A percentile compares a stretch with the other conserved stretches of the same genome.
Conservation (phyloP, 2,113 vertebrate genomes). For the Oreochromis niloticus region DNA sequence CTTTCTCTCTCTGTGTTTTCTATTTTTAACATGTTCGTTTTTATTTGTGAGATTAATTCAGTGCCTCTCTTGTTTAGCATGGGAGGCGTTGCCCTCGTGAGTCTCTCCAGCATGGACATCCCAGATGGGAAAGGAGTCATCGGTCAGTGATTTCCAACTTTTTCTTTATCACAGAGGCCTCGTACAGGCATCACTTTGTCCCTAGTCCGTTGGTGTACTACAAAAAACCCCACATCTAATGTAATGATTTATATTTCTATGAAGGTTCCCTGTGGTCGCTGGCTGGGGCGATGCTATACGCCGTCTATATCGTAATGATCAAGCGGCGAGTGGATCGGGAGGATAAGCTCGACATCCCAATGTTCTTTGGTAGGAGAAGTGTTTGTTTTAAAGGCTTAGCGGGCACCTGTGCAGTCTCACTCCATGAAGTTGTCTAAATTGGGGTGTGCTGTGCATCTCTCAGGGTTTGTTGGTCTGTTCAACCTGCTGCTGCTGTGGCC, state of each 20-base stretch:
- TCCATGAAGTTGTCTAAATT: not conserved
- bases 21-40: not conserved
- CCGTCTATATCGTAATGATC: constrained; percentile 95
- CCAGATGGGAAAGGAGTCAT: constrained; percentile 79
- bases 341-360: constrained; percentile 94
- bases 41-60: not conserved
- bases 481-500: constrained; percentile 96
- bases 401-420: not conserved
- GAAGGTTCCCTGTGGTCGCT: constrained; percentile 92
- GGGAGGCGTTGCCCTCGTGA: constrained; percentile 89
- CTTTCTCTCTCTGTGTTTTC: not conserved
- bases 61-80: constrained; percentile 73
- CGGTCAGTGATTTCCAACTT: constrained; percentile 68
- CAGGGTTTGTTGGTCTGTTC: constrained; percentile 95
- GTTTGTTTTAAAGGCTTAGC: not conserved
- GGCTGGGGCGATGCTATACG: constrained; percentile 88
- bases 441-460: not conserved
- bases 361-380: constrained; percentile 89
- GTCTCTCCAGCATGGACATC: constrained; percentile 86
- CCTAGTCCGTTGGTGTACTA: not conserved
- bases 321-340: constrained; percentile 94
- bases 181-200: not conserved
- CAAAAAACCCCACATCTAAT: fast-evolving
- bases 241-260: not conserved
- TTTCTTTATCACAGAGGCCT: not conserved